Evolutionary conservation across 2,113 vertebrate species (phyloP).

Genomic region (Nothoprocta perdicaria): DNA sequence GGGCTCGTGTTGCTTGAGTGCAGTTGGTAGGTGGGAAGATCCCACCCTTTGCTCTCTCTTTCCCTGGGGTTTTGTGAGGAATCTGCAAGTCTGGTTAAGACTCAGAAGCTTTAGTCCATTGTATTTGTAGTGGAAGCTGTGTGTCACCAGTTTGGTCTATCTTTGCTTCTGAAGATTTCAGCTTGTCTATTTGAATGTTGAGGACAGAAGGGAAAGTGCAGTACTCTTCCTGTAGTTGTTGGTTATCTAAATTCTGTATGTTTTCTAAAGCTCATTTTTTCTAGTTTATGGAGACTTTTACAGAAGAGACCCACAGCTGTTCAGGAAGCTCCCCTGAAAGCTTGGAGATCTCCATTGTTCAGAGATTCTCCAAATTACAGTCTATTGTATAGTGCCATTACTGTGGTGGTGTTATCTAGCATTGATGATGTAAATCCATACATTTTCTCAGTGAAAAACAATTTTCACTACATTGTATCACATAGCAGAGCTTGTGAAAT

Average conservation of each 20-base stretch:
- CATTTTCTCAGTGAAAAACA: background rate
- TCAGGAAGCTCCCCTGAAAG: background rate
- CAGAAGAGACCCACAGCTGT: background rate
- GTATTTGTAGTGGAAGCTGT: background rate
- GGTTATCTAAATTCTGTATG: rapidly evolving
- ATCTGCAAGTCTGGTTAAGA: background rate
- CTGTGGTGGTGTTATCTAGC: background rate
- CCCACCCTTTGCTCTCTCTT: rapidly evolving
- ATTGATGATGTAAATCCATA: background rate
- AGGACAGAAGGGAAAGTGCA: background rate
- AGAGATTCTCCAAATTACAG: background rate
- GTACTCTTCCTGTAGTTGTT: background rate
- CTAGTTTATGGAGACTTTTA: background rate
- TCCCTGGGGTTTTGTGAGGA: background rate
- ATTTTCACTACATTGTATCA: background rate
- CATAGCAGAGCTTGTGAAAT: background rate
- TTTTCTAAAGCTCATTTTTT: background rate
- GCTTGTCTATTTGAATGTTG: background rate
- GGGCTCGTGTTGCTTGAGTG: background rate
- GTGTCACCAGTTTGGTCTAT: background rate
- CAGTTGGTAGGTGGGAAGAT: background rate
- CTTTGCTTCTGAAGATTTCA: background rate
- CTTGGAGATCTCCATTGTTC: background rate
- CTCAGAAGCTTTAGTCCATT: background rate
- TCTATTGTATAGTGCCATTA: rapidly evolving